These are phyloP conservation scores for Pocota personata DNA, from an alignment of 2,888 invertebrate genomes.

Conservation along the genomic window DNA sequence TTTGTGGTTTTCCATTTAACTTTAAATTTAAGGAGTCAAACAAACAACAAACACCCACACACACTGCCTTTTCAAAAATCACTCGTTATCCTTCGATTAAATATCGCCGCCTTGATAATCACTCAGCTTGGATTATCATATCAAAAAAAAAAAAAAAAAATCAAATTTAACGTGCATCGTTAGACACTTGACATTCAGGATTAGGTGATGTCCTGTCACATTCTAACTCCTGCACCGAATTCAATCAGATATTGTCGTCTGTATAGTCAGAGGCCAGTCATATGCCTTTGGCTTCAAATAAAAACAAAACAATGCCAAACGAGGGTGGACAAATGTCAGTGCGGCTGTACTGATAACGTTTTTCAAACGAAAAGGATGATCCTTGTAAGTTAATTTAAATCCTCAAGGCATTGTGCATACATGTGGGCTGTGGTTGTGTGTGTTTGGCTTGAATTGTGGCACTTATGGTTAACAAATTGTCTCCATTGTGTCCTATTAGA, in stretches of 20 bases:
- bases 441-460: constrained; percentile 27
- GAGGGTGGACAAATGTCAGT: constrained; percentile 48
- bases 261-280: constrained; percentile 18
- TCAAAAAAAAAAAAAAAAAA: constrained; percentile 30
- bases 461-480: constrained; percentile 68
- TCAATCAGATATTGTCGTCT: constrained; percentile 66
- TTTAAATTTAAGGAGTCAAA: constrained; percentile 18
- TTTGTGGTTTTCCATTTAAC: constrained; percentile 21
- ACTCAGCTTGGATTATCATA: constrained; percentile 60
- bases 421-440: constrained; percentile 22
- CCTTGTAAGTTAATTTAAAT: constrained; percentile 67
- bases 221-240: constrained; percentile 31
- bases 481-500: constrained; percentile 37
- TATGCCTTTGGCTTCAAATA: constrained; percentile 12
- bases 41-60: neutral
- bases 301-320: neutral
- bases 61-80: constrained; percentile 18
- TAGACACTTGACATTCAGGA: constrained; percentile 65
- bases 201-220: constrained; percentile 64
- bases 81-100: constrained; percentile 67
- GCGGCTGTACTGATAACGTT: constrained; percentile 60
- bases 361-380: constrained; percentile 63
- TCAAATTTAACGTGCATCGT: constrained; percentile 71
- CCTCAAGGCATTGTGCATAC: constrained; percentile 47
- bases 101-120: constrained; percentile 56